Percentiles rank a stretch among this genome's conserved stretches.
Conservation (phyloP, 2,888 invertebrate species). For the Geophilus truncorum region DNA sequence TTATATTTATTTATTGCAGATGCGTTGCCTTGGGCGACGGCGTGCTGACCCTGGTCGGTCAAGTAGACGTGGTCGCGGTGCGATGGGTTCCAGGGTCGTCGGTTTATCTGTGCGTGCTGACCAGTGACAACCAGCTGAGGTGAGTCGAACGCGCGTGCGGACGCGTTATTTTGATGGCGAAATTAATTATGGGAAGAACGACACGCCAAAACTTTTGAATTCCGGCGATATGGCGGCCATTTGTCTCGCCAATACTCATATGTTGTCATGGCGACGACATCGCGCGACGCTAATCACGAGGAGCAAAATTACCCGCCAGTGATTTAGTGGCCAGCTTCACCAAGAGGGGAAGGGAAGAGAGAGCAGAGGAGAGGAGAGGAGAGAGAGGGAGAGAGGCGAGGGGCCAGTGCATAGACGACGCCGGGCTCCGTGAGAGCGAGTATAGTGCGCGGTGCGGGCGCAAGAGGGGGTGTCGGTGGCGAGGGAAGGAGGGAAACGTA, state of each 20-base stretch:
- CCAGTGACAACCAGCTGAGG: constrained; percentile 82
- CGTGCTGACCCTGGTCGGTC: neutral
- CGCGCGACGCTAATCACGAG: constrained; percentile 21
- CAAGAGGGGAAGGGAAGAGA: neutral
- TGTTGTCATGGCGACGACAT: constrained; percentile 27
- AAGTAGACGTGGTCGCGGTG: constrained; percentile 53
- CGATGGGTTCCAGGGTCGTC: constrained; percentile 82
- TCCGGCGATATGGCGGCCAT: constrained; percentile 27
- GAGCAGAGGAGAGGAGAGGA: neutral
- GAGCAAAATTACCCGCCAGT: constrained; percentile 27
- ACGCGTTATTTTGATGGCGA: constrained; percentile 27
- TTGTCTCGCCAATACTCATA: constrained; percentile 27
- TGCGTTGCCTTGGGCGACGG: constrained; percentile 1
- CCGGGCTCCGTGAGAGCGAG: neutral
- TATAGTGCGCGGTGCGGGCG: neutral
- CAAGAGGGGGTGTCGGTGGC: neutral
- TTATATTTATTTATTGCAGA: constrained; percentile 56
- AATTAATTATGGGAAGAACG: constrained; percentile 9
- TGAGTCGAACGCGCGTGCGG: constrained; percentile 46
- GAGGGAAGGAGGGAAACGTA: neutral
- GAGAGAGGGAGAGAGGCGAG: neutral
- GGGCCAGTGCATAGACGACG: neutral
- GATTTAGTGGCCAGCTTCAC: constrained; percentile 25
- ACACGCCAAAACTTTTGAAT: constrained; percentile 27
- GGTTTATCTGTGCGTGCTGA: constrained; percentile 68